Evolutionary conservation across 2,113 vertebrate species (phyloP).

Genomic region (Equus quagga): DNA sequence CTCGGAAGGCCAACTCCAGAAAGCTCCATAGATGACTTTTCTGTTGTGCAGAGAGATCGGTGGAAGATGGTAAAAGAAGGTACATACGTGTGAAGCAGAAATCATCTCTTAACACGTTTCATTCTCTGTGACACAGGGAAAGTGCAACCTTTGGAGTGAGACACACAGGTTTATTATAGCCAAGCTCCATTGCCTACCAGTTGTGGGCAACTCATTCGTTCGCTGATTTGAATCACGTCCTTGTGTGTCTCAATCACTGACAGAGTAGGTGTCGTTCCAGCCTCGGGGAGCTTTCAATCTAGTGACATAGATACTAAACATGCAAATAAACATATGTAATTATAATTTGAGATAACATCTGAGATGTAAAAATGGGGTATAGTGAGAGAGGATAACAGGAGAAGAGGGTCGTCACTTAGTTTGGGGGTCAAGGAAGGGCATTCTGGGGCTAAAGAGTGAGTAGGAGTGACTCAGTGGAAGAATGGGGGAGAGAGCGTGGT

Average conservation of each 20-base stretch:
- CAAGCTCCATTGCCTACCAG: neutral
- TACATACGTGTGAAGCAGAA: neutral
- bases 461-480: neutral
- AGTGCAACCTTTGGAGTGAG: neutral
- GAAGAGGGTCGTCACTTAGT: neutral
- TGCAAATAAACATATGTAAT: neutral
- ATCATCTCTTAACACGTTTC: neutral
- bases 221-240: neutral
- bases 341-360: neutral
- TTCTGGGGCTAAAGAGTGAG: neutral
- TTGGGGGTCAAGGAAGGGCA: neutral
- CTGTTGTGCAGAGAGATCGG: neutral
- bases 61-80: neutral
- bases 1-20: neutral
- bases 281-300: neutral
- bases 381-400: neutral
- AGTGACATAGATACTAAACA: neutral
- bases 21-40: neutral
- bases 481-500: neutral
- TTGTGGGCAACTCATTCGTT: neutral
- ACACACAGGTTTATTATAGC: neutral
- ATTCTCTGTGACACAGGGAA: neutral
- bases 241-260: neutral
- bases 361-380: neutral
- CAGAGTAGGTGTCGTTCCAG: neutral